Evolutionary conservation across 2,888 invertebrate genomes (phyloP).

Genomic region (Celastrina argiolus): DNA sequence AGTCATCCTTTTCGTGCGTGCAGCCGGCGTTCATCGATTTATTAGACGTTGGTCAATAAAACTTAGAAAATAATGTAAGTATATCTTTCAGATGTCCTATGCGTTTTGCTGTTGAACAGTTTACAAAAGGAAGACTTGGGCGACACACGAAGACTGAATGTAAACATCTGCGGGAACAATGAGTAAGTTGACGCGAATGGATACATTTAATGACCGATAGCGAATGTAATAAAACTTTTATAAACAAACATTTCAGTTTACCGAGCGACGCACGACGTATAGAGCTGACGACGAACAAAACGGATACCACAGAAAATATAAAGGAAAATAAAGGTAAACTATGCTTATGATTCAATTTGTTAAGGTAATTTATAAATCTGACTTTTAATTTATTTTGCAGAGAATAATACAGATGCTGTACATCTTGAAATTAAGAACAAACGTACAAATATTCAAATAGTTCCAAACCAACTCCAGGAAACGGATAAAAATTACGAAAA

Average conservation of each 20-base stretch:
- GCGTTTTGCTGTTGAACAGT: slow-evolving; percentile 63
- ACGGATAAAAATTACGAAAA: neutral
- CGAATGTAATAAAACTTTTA: slow-evolving; percentile 4
- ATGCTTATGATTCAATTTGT: too few species aligned
- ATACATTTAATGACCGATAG: slow-evolving; percentile 3
- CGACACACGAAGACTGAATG: slow-evolving; percentile 56
- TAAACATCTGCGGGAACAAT: slow-evolving; percentile 58
- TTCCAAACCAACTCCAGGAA: neutral
- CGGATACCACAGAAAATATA: neutral
- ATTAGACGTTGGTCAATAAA: too few species aligned
- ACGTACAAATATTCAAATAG: neutral
- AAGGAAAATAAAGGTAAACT: neutral
- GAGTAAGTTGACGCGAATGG: slow-evolving; percentile 46
- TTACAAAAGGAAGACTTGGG: slow-evolving; percentile 64
- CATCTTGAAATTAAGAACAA: neutral
- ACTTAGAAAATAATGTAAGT: slow-evolving; percentile 13
- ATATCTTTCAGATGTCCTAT: slow-evolving; percentile 63
- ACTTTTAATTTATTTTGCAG: neutral
- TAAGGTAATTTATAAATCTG: too few species aligned
- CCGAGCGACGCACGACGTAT: neutral
- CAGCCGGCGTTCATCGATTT: too few species aligned
- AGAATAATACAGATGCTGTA: neutral
- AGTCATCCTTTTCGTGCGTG: too few species aligned
- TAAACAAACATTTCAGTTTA: neutral
- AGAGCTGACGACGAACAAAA: neutral